These are phyloP conservation scores for Mixornis gularis DNA, from an alignment of 2,113 vertebrate genomes.

Conservation along the genomic window DNA sequence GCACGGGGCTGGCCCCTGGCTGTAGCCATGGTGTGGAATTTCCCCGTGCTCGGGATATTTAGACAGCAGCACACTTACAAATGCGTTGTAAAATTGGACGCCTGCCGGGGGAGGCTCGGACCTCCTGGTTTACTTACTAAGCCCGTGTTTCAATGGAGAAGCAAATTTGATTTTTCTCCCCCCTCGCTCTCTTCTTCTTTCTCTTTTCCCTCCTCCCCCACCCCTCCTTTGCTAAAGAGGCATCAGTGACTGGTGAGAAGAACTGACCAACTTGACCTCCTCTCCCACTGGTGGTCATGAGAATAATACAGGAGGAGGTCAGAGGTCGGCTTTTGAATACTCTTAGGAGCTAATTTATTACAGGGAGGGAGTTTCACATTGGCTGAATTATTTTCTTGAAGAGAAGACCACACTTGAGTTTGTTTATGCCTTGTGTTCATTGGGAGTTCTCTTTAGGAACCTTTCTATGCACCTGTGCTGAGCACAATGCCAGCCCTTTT, in stretches of 20 bases:
- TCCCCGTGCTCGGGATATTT: conserved; percentile 65
- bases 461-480: conserved; percentile 55
- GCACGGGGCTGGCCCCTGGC: neutral
- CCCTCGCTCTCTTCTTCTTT: conserved; percentile 6
- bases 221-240: conserved; percentile 44
- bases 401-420: conserved; percentile 66
- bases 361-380: conserved; percentile 65
- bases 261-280: conserved; percentile 65
- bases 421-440: conserved; percentile 66
- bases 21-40: conserved; percentile 72
- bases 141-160: conserved; percentile 50
- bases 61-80: conserved; percentile 70
- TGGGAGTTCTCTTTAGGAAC: conserved; percentile 55
- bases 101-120: conserved; percentile 42
- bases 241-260: conserved; percentile 63
- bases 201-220: conserved; percentile 12
- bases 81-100: conserved; percentile 54
- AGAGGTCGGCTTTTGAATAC: conserved; percentile 62
- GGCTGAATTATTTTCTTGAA: conserved; percentile 62
- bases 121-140: conserved; percentile 59
- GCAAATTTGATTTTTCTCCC: conserved; percentile 50
- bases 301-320: conserved; percentile 49
- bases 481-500: conserved; percentile 51
- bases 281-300: conserved; percentile 65
- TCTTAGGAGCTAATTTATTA: conserved; percentile 69